Conservation (phyloP, 2,888 invertebrate genomes). For the Erebia aethiops region DNA sequence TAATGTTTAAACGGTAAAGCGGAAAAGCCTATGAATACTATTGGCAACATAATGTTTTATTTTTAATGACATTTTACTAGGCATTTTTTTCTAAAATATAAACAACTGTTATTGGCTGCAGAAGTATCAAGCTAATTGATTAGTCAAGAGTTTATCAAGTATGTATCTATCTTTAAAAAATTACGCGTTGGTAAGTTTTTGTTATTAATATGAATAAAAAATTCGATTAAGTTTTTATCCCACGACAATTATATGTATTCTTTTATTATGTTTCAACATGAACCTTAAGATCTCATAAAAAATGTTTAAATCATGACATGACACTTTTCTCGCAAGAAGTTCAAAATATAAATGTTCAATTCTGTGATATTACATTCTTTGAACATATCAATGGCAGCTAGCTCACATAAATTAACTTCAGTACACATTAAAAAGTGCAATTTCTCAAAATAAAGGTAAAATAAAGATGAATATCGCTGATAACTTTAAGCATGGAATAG, state of each 20-base stretch:
- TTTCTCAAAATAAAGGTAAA: neutral
- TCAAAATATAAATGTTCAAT: slow-evolving; percentile 27
- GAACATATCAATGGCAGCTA: slow-evolving; percentile 36
- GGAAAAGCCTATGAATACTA: neutral
- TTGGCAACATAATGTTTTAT: too few relatives aligned
- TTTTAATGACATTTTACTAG: neutral
- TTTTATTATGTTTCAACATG: slow-evolving; percentile 1
- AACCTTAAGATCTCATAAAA: slow-evolving; percentile 17
- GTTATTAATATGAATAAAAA: slow-evolving; percentile 8
- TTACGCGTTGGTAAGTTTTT: slow-evolving; percentile 13
- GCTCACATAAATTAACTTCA: too few relatives aligned
- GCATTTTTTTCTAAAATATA: neutral
- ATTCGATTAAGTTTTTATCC: slow-evolving; percentile 18
- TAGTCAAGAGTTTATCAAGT: neutral
- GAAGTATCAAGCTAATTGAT: neutral
- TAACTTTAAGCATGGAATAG: neutral
- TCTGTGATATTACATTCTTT: slow-evolving; percentile 34
- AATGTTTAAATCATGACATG: slow-evolving; percentile 11
- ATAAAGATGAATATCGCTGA: neutral
- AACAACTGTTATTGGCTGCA: too few relatives aligned
- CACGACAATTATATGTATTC: slow-evolving; percentile 9
- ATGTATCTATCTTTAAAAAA: slow-evolving; percentile 16
- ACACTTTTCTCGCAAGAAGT: neutral
- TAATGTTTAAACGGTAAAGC: neutral
- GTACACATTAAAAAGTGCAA: neutral